These are phyloP conservation scores for Sorex fumeus DNA, from an alignment of 2,113 vertebrate species.

Conservation along the genomic window DNA sequence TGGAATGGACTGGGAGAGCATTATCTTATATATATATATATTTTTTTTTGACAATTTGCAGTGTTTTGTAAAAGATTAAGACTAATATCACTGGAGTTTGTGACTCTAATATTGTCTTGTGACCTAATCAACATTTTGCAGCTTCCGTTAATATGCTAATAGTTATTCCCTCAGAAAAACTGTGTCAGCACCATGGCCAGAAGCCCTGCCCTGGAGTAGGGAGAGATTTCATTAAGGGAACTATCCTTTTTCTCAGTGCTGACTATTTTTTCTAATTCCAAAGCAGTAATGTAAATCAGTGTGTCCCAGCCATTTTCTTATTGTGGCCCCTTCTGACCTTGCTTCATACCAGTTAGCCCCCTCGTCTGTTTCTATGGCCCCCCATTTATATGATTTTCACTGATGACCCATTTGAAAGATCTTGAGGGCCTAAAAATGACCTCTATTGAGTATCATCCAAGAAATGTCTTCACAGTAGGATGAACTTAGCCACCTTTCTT, in stretches of 20 bases:
- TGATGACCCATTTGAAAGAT: too few relatives aligned
- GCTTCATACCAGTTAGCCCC: too few relatives aligned
- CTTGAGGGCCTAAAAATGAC: too few relatives aligned
- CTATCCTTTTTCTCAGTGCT: conserved; percentile 68
- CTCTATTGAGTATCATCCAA: not conserved
- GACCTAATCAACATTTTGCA: not conserved
- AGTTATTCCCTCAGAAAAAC: conserved; percentile 26
- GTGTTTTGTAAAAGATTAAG: conserved; percentile 9
- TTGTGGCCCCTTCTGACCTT: too few relatives aligned
- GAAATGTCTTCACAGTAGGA: not conserved
- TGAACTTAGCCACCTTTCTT: not conserved
- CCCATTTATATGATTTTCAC: too few relatives aligned
- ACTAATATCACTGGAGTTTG: not conserved
- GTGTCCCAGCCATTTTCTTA: too few relatives aligned
- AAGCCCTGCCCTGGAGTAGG: not conserved
- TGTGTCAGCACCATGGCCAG: conserved; percentile 76
- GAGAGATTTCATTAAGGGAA: not conserved
- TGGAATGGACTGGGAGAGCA: not conserved
- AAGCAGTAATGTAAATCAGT: not conserved
- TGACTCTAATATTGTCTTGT: not conserved
- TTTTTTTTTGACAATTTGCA: not conserved
- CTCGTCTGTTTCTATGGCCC: too few relatives aligned
- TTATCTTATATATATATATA: too few relatives aligned
- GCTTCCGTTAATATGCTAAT: not conserved
- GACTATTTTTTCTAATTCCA: conserved; percentile 36